phyloP scores from a whole-genome alignment of 2,797 vertebrate species.

The Acomys russatus region DNA sequence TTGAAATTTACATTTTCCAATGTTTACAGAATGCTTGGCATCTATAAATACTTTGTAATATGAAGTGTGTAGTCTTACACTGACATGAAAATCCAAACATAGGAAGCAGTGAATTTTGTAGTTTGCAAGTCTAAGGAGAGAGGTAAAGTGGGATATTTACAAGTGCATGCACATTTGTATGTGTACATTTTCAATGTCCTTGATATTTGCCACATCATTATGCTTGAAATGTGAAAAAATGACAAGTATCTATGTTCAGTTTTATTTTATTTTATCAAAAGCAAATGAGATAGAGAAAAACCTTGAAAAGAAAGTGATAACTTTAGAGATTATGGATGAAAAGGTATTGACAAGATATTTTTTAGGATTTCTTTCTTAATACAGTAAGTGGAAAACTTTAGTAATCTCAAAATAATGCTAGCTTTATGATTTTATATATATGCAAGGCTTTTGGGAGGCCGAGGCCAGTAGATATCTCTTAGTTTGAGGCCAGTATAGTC shows the following conservation, averaged over 20 bases:
- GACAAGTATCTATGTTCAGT: conserved; percentile 28
- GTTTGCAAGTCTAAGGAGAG: conserved; percentile 12
- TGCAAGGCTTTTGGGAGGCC: background rate
- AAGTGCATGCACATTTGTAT: background rate
- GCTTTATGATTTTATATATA: background rate
- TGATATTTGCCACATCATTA: background rate
- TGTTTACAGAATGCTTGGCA: conserved; percentile 58
- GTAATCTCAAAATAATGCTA: conserved; percentile 45
- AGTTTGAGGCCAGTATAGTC: background rate
- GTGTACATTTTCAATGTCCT: conserved; percentile 21
- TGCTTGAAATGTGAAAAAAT: conserved; percentile 57
- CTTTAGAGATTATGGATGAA: background rate
- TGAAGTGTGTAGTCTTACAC: conserved; percentile 42
- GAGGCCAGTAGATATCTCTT: background rate
- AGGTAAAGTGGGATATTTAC: background rate
- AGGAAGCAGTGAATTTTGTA: conserved; percentile 47
- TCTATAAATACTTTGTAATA: conserved; percentile 55
- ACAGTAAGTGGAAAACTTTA: background rate
- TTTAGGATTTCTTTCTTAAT: conserved; percentile 13
- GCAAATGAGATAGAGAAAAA: background rate
- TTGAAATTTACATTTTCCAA: conserved; percentile 66
- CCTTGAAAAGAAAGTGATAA: conserved; percentile 2
- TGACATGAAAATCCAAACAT: conserved; percentile 56
- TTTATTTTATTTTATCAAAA: conserved; percentile 67
- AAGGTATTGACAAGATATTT: background rate